These are phyloP conservation scores for Odontothrips loti DNA, from an alignment of 2,888 invertebrate species.

Conservation along the genomic window DNA sequence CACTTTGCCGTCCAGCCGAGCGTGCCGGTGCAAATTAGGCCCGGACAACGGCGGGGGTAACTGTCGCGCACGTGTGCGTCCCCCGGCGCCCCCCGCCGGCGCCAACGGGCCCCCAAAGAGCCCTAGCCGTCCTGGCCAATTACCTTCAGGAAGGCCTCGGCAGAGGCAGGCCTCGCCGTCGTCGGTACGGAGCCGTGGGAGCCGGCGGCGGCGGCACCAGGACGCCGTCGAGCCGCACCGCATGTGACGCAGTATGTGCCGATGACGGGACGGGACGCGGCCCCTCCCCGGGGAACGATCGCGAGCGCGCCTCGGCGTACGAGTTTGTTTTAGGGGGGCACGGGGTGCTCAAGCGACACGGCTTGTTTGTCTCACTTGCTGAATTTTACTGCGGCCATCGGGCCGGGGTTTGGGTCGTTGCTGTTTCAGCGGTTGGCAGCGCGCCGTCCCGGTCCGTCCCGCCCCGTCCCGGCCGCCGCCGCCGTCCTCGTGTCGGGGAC, in stretches of 20 bases:
- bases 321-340: background rate
- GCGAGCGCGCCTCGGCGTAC: no score
- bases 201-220: background rate
- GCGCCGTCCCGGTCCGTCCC: no score
- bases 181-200: background rate
- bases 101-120: background rate
- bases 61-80: background rate
- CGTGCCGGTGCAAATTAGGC: slow-evolving; percentile 24
- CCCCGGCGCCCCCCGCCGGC: background rate
- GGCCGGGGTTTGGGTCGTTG: no score
- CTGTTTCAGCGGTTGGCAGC: no score
- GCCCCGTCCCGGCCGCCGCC: no score
- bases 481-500: no score
- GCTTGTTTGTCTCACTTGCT: background rate
- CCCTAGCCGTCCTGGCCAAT: slow-evolving; percentile 1
- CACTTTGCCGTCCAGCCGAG: background rate
- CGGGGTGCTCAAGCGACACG: background rate
- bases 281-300: no score
- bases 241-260: no score
- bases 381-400: background rate
- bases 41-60: background rate
- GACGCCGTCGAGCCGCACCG: background rate
- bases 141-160: background rate
- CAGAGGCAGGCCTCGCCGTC: background rate
- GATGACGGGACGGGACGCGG: no score